phyloP scores from a whole-genome alignment of 2,888 invertebrate species.

The Andrena minutula region DNA sequence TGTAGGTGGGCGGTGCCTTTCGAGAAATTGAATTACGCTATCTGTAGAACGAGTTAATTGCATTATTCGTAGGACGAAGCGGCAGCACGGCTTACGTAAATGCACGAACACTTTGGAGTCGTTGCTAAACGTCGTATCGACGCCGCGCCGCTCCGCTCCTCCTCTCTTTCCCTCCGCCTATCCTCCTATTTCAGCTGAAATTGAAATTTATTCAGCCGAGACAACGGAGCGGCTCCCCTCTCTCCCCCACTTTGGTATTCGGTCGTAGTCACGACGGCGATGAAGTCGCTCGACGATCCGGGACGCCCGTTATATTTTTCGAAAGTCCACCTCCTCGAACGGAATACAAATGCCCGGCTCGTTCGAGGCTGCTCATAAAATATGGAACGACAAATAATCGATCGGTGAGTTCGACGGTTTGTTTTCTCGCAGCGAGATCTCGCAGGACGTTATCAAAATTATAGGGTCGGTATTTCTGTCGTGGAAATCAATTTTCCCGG shows the following conservation, averaged over 20 bases:
- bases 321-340: slow-evolving; percentile 24
- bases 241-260: slow-evolving; percentile 65
- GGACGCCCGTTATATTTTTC: slow-evolving; percentile 57
- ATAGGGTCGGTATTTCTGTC: background rate
- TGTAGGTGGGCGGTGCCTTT: slow-evolving; percentile 54
- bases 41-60: slow-evolving; percentile 75
- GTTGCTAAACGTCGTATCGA: slow-evolving; percentile 71
- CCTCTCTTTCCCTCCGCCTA: slow-evolving; percentile 36
- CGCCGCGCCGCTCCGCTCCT: slow-evolving; percentile 19
- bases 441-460: slow-evolving; percentile 10
- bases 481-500: slow-evolving; percentile 15
- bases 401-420: background rate
- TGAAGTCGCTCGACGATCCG: slow-evolving; percentile 43
- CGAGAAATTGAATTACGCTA: slow-evolving; percentile 76
- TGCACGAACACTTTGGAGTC: slow-evolving; percentile 74
- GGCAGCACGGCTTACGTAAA: slow-evolving; percentile 72
- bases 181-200: slow-evolving; percentile 63
- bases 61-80: slow-evolving; percentile 75
- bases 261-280: slow-evolving; percentile 39
- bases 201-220: slow-evolving; percentile 74
- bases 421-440: slow-evolving; percentile 1
- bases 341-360: slow-evolving; percentile 48
- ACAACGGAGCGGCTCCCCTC: slow-evolving; percentile 18
- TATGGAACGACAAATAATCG: slow-evolving; percentile 37
- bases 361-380: background rate